phyloP scores from a whole-genome alignment of 2,797 vertebrate genomes.

The Pseudochaenichthys georgianus region DNA sequence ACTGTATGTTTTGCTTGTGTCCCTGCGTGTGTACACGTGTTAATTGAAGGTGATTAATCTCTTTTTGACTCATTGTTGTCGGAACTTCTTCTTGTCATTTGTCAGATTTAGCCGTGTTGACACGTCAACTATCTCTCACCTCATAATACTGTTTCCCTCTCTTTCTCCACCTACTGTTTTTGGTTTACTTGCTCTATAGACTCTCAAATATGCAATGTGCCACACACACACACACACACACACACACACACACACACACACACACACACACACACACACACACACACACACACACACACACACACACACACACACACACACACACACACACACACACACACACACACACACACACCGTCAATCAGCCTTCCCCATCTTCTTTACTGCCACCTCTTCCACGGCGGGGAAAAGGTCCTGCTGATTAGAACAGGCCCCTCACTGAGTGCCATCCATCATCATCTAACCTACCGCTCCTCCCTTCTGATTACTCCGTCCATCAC shows the following conservation, averaged over 20 bases:
- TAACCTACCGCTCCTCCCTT: slow-evolving; percentile 67
- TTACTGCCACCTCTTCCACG: slow-evolving; percentile 60
- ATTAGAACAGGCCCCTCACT: slow-evolving; percentile 83
- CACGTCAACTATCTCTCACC: slow-evolving; percentile 1
- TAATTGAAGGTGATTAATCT: slow-evolving; percentile 9
- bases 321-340: not conserved
- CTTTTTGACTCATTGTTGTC: slow-evolving; percentile 4
- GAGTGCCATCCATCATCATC: slow-evolving; percentile 79
- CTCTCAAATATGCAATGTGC: slow-evolving; percentile 9
- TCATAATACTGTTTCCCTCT: not conserved
- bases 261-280: not conserved
- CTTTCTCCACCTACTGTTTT: not conserved
- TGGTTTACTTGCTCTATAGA: not conserved
- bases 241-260: slow-evolving; percentile 2
- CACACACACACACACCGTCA: slow-evolving; percentile 57
- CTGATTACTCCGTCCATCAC: slow-evolving; percentile 64
- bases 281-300: slow-evolving; percentile 1
- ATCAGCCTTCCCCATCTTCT: slow-evolving; percentile 68
- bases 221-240: not conserved
- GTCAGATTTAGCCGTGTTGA: slow-evolving; percentile 14
- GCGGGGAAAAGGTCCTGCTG: slow-evolving; percentile 78
- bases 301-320: not conserved
- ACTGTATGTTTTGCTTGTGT: not conserved
- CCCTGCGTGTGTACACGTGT: not conserved
- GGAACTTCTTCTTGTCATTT: slow-evolving; percentile 1